Conservation (phyloP, 2,888 invertebrate species). For the Andrena praecox region DNA sequence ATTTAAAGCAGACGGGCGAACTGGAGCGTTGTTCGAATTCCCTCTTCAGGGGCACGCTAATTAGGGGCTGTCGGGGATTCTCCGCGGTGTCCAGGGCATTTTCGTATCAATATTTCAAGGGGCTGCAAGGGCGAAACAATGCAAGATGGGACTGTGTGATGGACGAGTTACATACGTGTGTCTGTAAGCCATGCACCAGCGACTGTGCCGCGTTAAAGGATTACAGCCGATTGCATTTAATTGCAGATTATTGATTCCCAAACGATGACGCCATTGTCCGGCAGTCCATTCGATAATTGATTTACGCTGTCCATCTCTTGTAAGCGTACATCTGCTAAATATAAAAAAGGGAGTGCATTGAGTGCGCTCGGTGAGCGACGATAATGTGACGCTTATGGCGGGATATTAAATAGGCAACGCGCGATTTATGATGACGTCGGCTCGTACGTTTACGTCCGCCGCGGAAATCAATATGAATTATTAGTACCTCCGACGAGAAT, state of each 20-base stretch:
- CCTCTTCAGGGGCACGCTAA: constrained; percentile 58
- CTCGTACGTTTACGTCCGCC: neutral
- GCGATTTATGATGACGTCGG: constrained; percentile 27
- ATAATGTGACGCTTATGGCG: neutral
- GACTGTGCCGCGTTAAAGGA: neutral
- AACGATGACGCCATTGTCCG: neutral
- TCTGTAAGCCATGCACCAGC: neutral
- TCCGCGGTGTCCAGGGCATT: constrained; percentile 38
- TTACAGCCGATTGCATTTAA: constrained; percentile 45
- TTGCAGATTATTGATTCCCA: constrained; percentile 36
- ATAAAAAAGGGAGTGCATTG: constrained; percentile 8
- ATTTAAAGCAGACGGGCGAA: constrained; percentile 63
- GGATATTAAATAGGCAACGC: constrained; percentile 9
- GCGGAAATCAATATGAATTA: neutral
- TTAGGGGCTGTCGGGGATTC: constrained; percentile 62
- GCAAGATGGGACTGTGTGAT: neutral
- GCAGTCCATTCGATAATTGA: constrained; percentile 7
- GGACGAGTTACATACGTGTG: neutral
- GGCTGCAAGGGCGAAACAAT: neutral
- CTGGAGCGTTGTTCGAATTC: constrained; percentile 66
- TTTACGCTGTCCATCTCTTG: constrained; percentile 11
- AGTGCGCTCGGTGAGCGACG: neutral
- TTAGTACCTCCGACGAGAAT: neutral
- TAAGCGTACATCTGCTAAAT: neutral
- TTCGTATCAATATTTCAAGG: constrained; percentile 66